phyloP scores from a whole-genome alignment of 2,888 invertebrate species.

The Tinea trinotella region DNA sequence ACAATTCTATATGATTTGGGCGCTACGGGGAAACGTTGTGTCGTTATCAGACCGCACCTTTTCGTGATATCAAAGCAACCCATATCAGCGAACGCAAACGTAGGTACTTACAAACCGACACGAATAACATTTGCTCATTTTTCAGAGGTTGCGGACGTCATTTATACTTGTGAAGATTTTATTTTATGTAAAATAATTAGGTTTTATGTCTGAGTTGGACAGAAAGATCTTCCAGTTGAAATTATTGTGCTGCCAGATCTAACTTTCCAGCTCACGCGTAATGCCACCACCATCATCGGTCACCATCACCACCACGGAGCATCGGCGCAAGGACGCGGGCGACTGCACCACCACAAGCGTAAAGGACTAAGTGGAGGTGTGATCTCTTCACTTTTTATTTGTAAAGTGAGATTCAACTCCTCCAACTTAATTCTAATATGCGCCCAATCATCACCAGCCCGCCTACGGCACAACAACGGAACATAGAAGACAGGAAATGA shows the following conservation, averaged over 20 bases:
- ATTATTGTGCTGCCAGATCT: constrained; percentile 66
- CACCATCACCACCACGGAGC: background rate
- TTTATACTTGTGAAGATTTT: constrained; percentile 11
- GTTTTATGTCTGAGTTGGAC: constrained; percentile 71
- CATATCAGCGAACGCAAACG: constrained; percentile 29
- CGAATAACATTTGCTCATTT: constrained; percentile 19
- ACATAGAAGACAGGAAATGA: no score
- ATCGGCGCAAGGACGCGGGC: background rate
- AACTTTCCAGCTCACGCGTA: constrained; percentile 73
- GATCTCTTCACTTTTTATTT: constrained; percentile 73
- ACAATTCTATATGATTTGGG: constrained; percentile 27
- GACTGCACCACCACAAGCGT: constrained; percentile 34
- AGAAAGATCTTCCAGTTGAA: constrained; percentile 70
- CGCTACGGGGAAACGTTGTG: constrained; percentile 61
- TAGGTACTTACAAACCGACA: background rate
- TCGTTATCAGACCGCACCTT: constrained; percentile 70
- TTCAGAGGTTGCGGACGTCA: constrained; percentile 15
- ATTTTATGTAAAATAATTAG: constrained; percentile 25
- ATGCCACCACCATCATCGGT: constrained; percentile 33
- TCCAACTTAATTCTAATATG: constrained; percentile 71
- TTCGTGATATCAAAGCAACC: constrained; percentile 55
- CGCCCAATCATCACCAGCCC: constrained; percentile 25
- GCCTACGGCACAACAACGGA: background rate
- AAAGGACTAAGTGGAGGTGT: constrained; percentile 72
- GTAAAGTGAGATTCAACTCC: constrained; percentile 75